Base-by-base conservation (phyloP, 1,140 invertebrate genomes). In the Caenorhabditis brenneri region DNA sequence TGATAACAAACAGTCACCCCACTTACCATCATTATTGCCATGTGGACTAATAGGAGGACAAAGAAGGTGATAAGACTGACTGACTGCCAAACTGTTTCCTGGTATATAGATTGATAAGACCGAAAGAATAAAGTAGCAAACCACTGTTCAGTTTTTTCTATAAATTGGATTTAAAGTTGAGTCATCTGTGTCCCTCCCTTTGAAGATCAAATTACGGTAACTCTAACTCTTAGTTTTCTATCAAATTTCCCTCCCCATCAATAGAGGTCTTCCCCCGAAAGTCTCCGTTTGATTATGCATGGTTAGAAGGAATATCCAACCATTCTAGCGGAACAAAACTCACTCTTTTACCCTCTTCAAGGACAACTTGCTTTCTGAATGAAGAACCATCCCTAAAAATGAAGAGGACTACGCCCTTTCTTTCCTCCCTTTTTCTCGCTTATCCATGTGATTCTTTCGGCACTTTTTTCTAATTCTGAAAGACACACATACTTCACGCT, bases 321-420 rank as follows among this genome's bases (percentile, higher is more conserved):
- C 31, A 65, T 65, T 65, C 58, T 65, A 65, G 58, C 58, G 58
- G 58, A 65, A 65, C 58, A 33, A 65, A 65, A 65, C 22, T 27
- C 10, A 36, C n/a, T 27, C 12, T 65, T 33, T 9, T n/a, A 36
- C 24, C 22, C 9, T n/a, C 24, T 22, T 65, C 58, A 65, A 65
- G 58, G 58, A 65, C 58, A 65, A 65, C 58, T 27, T n/a, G n/a
- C 49, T 51, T n/a, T 5, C 6, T 12, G 4, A 19, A n/a, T 4
- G 9, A 4, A 51, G 19, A 51, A 51, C 49, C 49, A 6, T 58
- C 7, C 24, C 24, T 58, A 24, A 24, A 58, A 58, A n/a, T 5
- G 7, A 36, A 36, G 6, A 16, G 5, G 49, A 6, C 49, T 6
- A 16, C 49, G n/a, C 49, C 15, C 49, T n/a, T n/a, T 19, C 4